Percentiles rank a stretch among this genome's conserved stretches.
phyloP scores from a whole-genome alignment of 2,113 vertebrate species.

The Callionymus lyra region DNA sequence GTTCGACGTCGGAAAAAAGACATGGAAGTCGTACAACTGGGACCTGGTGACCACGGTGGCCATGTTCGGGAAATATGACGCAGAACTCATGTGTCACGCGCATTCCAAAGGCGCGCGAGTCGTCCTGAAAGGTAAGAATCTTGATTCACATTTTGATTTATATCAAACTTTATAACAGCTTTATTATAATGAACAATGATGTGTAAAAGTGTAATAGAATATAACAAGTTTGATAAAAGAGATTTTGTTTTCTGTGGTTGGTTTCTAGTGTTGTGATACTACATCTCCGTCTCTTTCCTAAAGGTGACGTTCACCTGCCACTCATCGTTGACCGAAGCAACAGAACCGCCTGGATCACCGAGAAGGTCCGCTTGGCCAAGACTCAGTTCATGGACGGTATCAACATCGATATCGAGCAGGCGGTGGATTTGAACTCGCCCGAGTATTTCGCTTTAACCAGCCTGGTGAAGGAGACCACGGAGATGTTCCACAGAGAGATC shows the following conservation, averaged over 20 bases:
- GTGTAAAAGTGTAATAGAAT: too few relatives aligned
- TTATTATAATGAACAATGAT: too few relatives aligned
- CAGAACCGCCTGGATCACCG: constrained; percentile 79
- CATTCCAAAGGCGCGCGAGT: constrained; percentile 80
- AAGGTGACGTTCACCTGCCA: constrained; percentile 77
- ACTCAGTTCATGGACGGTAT: constrained; percentile 92
- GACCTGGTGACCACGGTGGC: constrained; percentile 85
- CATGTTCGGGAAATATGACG: constrained; percentile 79
- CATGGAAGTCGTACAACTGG: constrained; percentile 90
- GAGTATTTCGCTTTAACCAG: constrained; percentile 82
- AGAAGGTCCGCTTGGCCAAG: constrained; percentile 78
- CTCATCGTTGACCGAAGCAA: constrained; percentile 71
- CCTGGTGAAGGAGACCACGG: constrained; percentile 82
- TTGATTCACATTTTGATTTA: too few relatives aligned
- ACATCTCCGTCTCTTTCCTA: not conserved
- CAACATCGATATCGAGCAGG: constrained; percentile 90
- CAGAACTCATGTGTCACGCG: constrained; percentile 85
- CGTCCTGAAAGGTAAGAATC: constrained; percentile 80
- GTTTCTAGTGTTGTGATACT: too few relatives aligned
- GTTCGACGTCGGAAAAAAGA: constrained; percentile 79
- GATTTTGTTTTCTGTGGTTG: too few relatives aligned
- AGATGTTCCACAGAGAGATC: constrained; percentile 83
- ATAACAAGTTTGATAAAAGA: too few relatives aligned
- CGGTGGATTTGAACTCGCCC: constrained; percentile 64
- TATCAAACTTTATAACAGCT: too few relatives aligned